Percentiles rank a stretch among this genome's conserved stretches.
Conservation (phyloP, 2,797 vertebrate genomes). For the Rhabdophis nuchalis region DNA sequence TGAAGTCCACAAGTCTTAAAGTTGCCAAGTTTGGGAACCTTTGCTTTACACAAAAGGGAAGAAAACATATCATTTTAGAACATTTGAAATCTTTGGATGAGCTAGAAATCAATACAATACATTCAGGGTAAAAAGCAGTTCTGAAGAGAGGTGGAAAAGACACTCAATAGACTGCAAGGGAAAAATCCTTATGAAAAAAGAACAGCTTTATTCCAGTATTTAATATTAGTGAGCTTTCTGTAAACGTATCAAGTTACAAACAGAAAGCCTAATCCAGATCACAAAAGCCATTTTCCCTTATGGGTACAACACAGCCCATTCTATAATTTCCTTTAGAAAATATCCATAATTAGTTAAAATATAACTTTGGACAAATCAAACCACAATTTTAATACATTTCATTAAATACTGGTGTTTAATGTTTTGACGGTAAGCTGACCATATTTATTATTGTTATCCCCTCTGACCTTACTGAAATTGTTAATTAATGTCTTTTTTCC, state of each 20-base stretch:
- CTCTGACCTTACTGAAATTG: not conserved
- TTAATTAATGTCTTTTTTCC: not conserved
- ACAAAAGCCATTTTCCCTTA: not conserved
- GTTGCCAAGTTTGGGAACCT: too few species aligned
- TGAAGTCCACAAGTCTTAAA: too few species aligned
- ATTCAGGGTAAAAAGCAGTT: not conserved
- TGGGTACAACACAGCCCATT: not conserved
- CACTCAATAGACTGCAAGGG: not conserved
- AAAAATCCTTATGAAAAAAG: slow-evolving; percentile 16
- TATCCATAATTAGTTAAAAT: slow-evolving; percentile 53
- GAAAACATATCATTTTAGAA: not conserved
- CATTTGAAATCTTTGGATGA: slow-evolving; percentile 14
- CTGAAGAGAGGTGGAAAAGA: not conserved
- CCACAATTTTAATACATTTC: not conserved
- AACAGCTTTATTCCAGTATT: slow-evolving; percentile 29
- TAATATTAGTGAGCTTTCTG: not conserved
- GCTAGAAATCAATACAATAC: slow-evolving; percentile 3
- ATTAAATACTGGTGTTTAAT: not conserved
- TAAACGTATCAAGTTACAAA: not conserved
- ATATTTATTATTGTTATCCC: not conserved
- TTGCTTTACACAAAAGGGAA: not conserved
- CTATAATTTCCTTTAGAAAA: slow-evolving; percentile 28
- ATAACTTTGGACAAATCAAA: not conserved
- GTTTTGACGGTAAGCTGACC: not conserved
- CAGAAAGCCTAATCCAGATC: slow-evolving; percentile 18